These are phyloP conservation scores for Candoia aspera DNA, from an alignment of 2,113 vertebrate species.

Conservation along the genomic window DNA sequence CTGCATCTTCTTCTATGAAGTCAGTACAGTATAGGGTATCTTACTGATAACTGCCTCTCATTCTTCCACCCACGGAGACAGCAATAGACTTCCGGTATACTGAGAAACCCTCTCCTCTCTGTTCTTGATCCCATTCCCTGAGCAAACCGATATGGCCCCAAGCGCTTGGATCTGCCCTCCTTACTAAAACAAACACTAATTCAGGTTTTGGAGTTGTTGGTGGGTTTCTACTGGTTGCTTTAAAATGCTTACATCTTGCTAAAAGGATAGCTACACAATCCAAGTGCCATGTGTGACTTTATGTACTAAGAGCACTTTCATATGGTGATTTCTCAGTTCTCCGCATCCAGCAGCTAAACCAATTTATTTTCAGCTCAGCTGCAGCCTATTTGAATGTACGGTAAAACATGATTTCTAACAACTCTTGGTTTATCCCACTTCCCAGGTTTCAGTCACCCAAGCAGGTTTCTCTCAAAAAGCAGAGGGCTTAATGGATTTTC, in stretches of 20 bases:
- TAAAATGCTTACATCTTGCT: neutral
- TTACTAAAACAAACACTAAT: neutral
- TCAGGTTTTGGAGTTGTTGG: no score
- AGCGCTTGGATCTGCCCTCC: neutral
- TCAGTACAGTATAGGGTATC: neutral
- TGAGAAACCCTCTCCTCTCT: neutral
- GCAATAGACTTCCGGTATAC: slow-evolving; percentile 33
- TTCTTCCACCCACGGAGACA: neutral
- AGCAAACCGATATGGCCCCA: neutral
- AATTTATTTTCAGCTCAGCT: neutral
- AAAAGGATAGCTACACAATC: neutral
- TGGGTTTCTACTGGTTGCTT: neutral
- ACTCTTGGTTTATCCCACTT: neutral
- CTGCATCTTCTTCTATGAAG: neutral
- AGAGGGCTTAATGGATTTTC: neutral
- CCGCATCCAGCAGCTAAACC: neutral
- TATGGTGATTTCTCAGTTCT: neutral
- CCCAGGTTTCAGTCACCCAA: neutral
- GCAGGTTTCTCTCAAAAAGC: neutral
- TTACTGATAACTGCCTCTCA: neutral
- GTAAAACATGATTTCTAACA: neutral
- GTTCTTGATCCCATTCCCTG: neutral
- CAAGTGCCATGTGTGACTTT: neutral
- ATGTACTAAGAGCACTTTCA: neutral
- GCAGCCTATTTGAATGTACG: neutral